phyloP scores from a whole-genome alignment of 1,140 invertebrate genomes.

The Conopomorpha cramerella region DNA sequence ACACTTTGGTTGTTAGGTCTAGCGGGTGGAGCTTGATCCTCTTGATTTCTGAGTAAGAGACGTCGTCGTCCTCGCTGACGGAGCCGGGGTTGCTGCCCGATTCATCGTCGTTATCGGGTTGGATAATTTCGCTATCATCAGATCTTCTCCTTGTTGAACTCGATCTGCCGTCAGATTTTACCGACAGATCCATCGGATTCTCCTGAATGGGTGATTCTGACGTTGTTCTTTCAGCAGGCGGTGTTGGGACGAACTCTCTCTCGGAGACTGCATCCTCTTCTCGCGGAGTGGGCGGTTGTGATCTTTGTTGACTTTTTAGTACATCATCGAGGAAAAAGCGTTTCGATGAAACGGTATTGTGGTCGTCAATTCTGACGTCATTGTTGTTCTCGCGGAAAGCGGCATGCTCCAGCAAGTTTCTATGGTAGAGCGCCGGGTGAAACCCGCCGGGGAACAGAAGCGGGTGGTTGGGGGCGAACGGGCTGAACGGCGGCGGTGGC shows the following conservation, averaged over 20 bases:
- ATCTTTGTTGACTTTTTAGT: conserved; percentile 66
- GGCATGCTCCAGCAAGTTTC: conserved; percentile 62
- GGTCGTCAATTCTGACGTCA: conserved; percentile 60
- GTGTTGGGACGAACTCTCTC: conserved; percentile 44
- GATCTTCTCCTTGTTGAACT: conserved; percentile 47
- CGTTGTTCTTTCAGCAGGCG: conserved; percentile 42
- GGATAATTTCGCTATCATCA: conserved; percentile 52
- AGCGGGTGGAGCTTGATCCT: conserved; percentile 64
- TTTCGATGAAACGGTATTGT: conserved; percentile 66
- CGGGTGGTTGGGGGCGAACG: conserved; percentile 46
- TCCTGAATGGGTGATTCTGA: conserved; percentile 64
- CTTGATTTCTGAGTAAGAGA: conserved; percentile 56
- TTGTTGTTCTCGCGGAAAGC: conserved; percentile 62
- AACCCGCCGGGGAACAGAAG: conserved; percentile 69
- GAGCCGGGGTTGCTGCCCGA: conserved; percentile 61
- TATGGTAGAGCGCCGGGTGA: conserved; percentile 66
- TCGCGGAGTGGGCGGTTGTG: conserved; percentile 27
- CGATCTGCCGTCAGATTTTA: conserved; percentile 65
- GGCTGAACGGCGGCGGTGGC: conserved; percentile 60
- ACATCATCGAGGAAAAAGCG: conserved; percentile 74
- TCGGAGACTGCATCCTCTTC: conserved; percentile 46
- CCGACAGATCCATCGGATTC: conserved; percentile 80
- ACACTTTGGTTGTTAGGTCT: conserved; percentile 69
- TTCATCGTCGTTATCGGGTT: conserved; percentile 36
- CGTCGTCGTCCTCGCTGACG: conserved; percentile 59